Percentiles rank a stretch among this genome's conserved stretches.
Conservation (phyloP, 2,113 vertebrate genomes). For the Dipodomys spectabilis region DNA sequence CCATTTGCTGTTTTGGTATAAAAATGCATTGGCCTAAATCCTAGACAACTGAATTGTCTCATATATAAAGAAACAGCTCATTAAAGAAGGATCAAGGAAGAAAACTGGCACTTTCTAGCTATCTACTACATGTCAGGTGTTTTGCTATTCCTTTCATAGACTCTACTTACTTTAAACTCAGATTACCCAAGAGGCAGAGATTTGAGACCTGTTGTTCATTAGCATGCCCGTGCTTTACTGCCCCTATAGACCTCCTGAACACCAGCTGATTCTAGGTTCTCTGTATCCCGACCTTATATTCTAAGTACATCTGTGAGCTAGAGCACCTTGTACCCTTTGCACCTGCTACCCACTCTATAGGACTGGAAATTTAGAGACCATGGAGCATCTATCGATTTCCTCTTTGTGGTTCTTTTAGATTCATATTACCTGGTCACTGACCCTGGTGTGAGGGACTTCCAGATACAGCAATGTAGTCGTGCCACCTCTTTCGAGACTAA, state of each 20-base stretch:
- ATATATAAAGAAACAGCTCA: background rate
- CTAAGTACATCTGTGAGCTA: background rate
- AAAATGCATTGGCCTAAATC: background rate
- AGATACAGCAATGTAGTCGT: too few relatives aligned
- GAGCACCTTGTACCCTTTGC: background rate
- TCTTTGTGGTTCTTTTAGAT: too few relatives aligned
- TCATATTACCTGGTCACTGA: too few relatives aligned
- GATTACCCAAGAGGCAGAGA: background rate
- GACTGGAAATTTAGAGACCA: background rate
- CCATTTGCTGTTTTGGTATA: background rate
- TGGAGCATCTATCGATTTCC: too few relatives aligned
- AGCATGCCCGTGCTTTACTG: too few relatives aligned
- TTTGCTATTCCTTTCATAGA: background rate
- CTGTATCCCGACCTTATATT: background rate
- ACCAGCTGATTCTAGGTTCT: background rate
- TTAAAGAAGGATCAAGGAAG: constrained; percentile 17
- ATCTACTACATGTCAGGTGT: background rate
- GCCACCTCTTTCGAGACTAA: too few relatives aligned
- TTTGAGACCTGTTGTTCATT: too few relatives aligned
- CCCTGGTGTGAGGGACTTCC: too few relatives aligned
- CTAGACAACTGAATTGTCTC: background rate
- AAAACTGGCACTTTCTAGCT: background rate
- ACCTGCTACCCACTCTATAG: too few relatives aligned
- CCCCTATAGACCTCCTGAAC: background rate
- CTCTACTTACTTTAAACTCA: constrained; percentile 27